Conservation (phyloP, 2,888 invertebrate species). For the Achlya flavicornis region DNA sequence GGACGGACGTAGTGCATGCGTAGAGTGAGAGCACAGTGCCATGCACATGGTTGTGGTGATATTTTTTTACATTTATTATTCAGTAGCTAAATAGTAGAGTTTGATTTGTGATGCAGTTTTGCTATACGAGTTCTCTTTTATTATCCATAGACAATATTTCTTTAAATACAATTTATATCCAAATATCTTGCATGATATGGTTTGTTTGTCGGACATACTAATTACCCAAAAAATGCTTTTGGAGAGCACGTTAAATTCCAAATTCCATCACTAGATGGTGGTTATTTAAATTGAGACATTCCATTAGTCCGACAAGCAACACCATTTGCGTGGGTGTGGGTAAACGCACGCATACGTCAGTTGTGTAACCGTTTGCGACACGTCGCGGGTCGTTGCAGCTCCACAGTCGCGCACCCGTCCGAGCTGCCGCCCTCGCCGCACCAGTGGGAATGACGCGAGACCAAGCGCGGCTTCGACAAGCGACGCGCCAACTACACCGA, state of each 20-base stretch:
- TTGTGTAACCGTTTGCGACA: slow-evolving; percentile 39
- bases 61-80: slow-evolving; percentile 45
- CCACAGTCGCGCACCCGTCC: slow-evolving; percentile 98
- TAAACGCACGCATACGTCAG: slow-evolving; percentile 18
- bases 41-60: slow-evolving; percentile 80
- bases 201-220: slow-evolving; percentile 59
- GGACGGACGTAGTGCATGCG: slow-evolving; percentile 74
- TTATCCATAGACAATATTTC: slow-evolving; percentile 57
- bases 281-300: background rate
- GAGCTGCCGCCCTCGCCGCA: slow-evolving; percentile 99
- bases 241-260: background rate
- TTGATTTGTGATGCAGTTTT: slow-evolving; percentile 79
- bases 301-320: slow-evolving; percentile 22
- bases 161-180: slow-evolving; percentile 26
- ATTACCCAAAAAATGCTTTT: background rate
- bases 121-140: slow-evolving; percentile 74
- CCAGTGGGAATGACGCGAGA: slow-evolving; percentile 96
- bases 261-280: background rate
- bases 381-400: slow-evolving; percentile 86
- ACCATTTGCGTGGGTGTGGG: slow-evolving; percentile 56
- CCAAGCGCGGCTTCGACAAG: slow-evolving; percentile 59
- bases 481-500: slow-evolving; percentile 62
- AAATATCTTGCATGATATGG: slow-evolving; percentile 64
- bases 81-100: slow-evolving; percentile 59
- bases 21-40: slow-evolving; percentile 76